These are phyloP conservation scores for Cyanistes caeruleus DNA, from an alignment of 2,113 vertebrate genomes.

Conservation along the genomic window DNA sequence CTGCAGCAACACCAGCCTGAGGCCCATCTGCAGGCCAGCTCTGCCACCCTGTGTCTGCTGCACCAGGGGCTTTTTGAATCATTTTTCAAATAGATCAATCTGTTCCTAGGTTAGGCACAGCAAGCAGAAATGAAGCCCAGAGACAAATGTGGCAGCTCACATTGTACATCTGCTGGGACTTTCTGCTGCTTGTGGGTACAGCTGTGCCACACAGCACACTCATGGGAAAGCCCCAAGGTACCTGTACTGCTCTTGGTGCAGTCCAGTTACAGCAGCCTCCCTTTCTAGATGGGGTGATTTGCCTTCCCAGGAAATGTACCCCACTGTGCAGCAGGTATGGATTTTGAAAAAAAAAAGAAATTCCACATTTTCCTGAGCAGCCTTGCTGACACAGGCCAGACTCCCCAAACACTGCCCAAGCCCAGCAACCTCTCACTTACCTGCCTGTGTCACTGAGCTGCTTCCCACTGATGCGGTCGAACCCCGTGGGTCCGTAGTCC, in stretches of 20 bases:
- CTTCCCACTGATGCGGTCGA: slow-evolving; percentile 59
- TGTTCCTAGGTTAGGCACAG: not conserved
- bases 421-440: slow-evolving; percentile 40
- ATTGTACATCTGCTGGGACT: accelerated
- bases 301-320: not conserved
- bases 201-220: not conserved
- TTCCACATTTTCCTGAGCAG: not conserved
- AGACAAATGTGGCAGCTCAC: not conserved
- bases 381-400: not conserved
- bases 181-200: not conserved
- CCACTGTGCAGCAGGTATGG: not conserved
- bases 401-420: not conserved
- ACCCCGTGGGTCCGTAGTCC: slow-evolving; percentile 71
- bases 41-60: slow-evolving; percentile 40
- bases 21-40: not conserved
- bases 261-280: not conserved
- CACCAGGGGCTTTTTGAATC: not conserved
- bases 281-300: not conserved
- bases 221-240: not conserved
- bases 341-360: not conserved
- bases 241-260: not conserved
- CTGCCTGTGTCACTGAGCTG: slow-evolving; percentile 66
- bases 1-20: not conserved
- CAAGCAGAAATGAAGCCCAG: not conserved
- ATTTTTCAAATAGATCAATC: not conserved